Percentiles rank a stretch among this genome's conserved stretches.
These are phyloP conservation scores for Agrochola lota DNA, from an alignment of 2,888 invertebrate species.

Conservation along the genomic window DNA sequence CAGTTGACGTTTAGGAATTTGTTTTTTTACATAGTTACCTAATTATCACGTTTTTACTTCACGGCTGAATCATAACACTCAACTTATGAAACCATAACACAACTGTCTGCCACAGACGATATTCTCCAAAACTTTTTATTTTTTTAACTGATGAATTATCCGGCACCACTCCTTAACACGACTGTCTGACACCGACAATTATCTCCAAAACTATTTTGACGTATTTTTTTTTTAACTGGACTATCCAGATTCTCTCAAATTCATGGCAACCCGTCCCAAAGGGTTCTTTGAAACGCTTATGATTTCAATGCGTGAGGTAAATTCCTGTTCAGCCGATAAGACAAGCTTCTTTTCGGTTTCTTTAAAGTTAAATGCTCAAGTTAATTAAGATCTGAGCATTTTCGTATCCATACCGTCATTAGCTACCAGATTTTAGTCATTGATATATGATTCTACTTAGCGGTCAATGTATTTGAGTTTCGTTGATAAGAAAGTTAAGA, in stretches of 20 bases:
- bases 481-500: slow-evolving; percentile 46
- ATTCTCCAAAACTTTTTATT: background rate
- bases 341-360: slow-evolving; percentile 67
- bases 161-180: background rate
- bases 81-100: background rate
- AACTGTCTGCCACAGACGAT: background rate
- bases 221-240: slow-evolving; percentile 1
- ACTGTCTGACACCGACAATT: background rate
- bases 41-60: background rate
- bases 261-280: slow-evolving; percentile 62
- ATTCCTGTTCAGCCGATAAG: slow-evolving; percentile 75
- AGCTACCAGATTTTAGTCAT: slow-evolving; percentile 67
- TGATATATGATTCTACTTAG: slow-evolving; percentile 62
- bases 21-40: background rate
- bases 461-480: slow-evolving; percentile 37
- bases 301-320: slow-evolving; percentile 89
- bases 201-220: background rate
- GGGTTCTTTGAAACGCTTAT: slow-evolving; percentile 89
- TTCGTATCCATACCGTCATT: slow-evolving; percentile 62
- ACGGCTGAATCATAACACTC: background rate
- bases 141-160: background rate
- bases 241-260: slow-evolving; percentile 23
- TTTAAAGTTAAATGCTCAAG: slow-evolving; percentile 77
- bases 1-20: background rate
- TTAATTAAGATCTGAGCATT: slow-evolving; percentile 86